Evolutionary conservation across 2,888 invertebrate genomes (phyloP), one percentile per base, ranked within the genome.

Genomic region (Serrognathus titanus): DNA sequence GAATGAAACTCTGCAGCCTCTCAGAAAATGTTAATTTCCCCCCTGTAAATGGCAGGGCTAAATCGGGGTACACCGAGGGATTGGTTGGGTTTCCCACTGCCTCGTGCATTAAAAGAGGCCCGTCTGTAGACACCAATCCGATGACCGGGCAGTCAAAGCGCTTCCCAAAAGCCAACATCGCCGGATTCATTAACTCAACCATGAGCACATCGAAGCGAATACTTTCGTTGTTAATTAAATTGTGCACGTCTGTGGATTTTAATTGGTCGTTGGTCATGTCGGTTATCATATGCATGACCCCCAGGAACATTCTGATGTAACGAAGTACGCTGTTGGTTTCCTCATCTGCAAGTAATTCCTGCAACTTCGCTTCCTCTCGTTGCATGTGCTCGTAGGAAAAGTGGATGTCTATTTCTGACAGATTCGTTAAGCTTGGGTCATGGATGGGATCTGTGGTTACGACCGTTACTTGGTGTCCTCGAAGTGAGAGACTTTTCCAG

Each of bases 181-280:
- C 52, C 0, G 83, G 81, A 3, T 79, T 74, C 6, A 83, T 75
- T n/a, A 80, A 78, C 70, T 85, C 85, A 2, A 81, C 77, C 39
- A 85, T 72, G 1, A 84, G 79, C 36, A 84, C 66, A 69, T 85
- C 85, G 62, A 84, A 85, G 53, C 77, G 75, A 24, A 80, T 71
- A 8, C n/a, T 67, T 40, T 65, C 53, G 55, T 71, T 66, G 20
- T 68, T 58, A 13, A 75, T 69, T 8, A 75, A 51, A 31, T 65
- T 60, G 62, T 70, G 68, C 5, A 75, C 70, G 54, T 67, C 61
- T 1, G 68, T 65, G 36, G 67, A 66, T 16, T 41, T 40, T 9
- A 65, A 31, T 45, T 62, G 49, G 1, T 54, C 13, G 8, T 58
- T 53, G 13, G 48, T 5, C 35, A 53, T 43, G 1, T 53, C 49